Evolutionary conservation across 2,888 invertebrate genomes (phyloP).

Genomic region (Escarpia spicata): DNA sequence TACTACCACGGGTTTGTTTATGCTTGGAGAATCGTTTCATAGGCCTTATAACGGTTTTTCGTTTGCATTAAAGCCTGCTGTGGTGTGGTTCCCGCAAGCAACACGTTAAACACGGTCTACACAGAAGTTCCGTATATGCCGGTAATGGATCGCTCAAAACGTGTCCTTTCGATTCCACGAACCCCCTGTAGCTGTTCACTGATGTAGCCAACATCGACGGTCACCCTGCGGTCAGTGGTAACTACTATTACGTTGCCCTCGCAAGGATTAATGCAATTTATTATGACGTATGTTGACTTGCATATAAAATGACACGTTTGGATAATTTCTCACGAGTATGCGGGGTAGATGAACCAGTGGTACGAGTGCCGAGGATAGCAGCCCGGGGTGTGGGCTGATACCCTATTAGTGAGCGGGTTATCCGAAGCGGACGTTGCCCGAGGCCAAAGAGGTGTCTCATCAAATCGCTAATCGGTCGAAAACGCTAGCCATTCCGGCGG

Average conservation of each 20-base stretch:
- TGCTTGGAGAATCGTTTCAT: too few relatives aligned
- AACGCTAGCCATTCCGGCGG: background rate
- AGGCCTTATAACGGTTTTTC: background rate
- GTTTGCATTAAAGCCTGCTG: background rate
- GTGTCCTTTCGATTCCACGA: slow-evolving; percentile 7
- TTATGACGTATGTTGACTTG: background rate
- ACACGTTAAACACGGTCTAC: background rate
- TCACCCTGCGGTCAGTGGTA: background rate
- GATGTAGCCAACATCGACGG: background rate
- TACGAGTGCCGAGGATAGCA: background rate
- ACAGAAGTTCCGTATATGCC: background rate
- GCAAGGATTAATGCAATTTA: background rate
- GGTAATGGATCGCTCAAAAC: background rate
- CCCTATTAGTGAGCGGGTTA: background rate
- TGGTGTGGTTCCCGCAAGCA: background rate
- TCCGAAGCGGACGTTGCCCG: background rate
- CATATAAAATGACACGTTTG: background rate
- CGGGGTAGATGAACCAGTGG: background rate
- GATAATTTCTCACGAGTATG: background rate
- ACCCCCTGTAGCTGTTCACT: background rate
- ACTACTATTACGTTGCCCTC: background rate
- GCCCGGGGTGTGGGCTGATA: background rate
- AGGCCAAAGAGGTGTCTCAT: background rate
- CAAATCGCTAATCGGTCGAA: slow-evolving; percentile 4
- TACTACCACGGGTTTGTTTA: background rate